phyloP scores from a whole-genome alignment of 2,797 vertebrate species.

The Chelon auratus region DNA sequence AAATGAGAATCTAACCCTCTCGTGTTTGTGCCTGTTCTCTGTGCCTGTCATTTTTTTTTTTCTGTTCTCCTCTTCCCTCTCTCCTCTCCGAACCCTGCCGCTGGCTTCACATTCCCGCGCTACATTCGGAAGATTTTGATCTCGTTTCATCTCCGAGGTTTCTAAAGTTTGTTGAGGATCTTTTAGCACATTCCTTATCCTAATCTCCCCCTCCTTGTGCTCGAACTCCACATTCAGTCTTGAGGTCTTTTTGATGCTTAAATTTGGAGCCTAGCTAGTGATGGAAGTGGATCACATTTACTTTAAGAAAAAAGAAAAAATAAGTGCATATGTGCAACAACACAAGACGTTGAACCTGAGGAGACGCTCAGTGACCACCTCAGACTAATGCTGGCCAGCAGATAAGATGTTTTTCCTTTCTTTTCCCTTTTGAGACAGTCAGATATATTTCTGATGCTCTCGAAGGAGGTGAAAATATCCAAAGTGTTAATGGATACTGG shows the following conservation, averaged over 20 bases:
- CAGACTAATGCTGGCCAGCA: constrained; percentile 3
- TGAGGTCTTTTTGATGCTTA: not conserved
- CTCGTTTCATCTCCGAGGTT: not conserved
- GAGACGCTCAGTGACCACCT: constrained; percentile 3
- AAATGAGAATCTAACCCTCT: constrained; percentile 67
- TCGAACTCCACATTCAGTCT: not conserved
- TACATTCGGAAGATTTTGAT: not conserved
- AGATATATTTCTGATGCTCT: constrained; percentile 6
- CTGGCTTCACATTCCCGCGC: not conserved
- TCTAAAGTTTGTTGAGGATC: not conserved
- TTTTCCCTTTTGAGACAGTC: constrained; percentile 16
- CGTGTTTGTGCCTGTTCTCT: constrained; percentile 8
- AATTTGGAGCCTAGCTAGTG: not conserved
- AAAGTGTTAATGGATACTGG: constrained; percentile 8
- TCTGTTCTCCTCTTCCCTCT: constrained; percentile 3
- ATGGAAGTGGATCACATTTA: not conserved
- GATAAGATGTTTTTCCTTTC: not conserved
- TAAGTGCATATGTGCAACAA: not conserved
- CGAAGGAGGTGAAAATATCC: not conserved
- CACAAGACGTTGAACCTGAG: not conserved
- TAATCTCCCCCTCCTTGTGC: constrained; percentile 3
- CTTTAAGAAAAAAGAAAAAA: too few relatives aligned
- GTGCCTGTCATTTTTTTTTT: not conserved
- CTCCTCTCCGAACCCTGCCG: not conserved
- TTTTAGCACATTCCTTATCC: constrained; percentile 1